Base-by-base conservation (phyloP, 2,888 invertebrate genomes). In the Leucophenga montana region DNA sequence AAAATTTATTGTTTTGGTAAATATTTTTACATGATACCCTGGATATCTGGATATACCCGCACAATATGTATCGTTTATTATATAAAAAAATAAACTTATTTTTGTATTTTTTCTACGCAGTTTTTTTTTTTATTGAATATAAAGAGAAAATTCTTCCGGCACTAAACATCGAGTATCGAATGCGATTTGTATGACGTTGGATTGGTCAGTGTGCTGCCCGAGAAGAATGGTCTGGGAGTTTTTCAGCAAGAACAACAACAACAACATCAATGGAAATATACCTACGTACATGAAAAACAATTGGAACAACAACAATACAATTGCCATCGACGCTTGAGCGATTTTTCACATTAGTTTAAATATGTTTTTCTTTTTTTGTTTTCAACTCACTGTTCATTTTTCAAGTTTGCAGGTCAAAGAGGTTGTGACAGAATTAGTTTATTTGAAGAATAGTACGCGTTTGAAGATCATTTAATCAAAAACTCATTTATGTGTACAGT, bases 321-420 rank as follows among this genome's bases (percentile, higher is more conserved):
- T 78, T 77, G 78, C 71, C 78, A 80, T 77, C 70, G 84, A 83
- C 78, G 80, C 84, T 83, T 75, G 75, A 82, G 77, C 75, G 81
- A 81, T 81, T 81, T 39, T 81, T 81, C 84, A 81, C 81, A 81
- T 84, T 81, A 81, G 81, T 84, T 82, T 79, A 82, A 82, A 83
- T 81, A 77, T 77, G 73, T 74, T 75, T 80, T 64, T 48, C 11
- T 61, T 56, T 20, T 9, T 33, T 33, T 33, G 9, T 13, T 3
- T n/a, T 14, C 57, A 31, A n/a, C 57, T 59, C 31, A 31, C 77
- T 50, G 16, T n/a, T 50, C 71, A 78, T 78, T 76, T 75, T 77
- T 73, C 50, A 64, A 71, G 77, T 84, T 81, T 83, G 83, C 78
- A 83, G 81, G 85, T 82, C 81, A 83, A 83, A 70, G 48, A 1